Conservation (phyloP, 2,888 invertebrate species). For the Mechanitis messenoides region DNA sequence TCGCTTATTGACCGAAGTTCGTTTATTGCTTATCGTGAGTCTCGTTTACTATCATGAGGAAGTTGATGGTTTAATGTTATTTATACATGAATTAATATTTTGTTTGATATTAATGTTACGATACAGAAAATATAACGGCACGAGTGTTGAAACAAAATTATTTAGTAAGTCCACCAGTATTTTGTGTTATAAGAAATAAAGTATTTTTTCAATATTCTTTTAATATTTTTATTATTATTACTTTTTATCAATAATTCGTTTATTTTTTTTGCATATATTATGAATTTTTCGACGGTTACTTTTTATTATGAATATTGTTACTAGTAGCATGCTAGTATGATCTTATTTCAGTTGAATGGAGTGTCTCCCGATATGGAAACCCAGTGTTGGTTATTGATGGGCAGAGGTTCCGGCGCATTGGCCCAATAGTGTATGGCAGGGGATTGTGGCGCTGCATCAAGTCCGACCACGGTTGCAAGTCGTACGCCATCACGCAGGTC, state of each 20-base stretch:
- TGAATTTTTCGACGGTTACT: too few species aligned
- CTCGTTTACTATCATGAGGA: too few species aligned
- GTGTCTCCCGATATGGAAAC: constrained; percentile 55
- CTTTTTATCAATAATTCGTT: constrained; percentile 2
- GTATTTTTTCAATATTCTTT: constrained; percentile 26
- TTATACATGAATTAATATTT: background rate
- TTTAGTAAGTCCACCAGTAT: constrained; percentile 12
- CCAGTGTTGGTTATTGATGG: constrained; percentile 57
- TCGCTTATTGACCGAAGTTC: too few species aligned
- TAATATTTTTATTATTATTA: constrained; percentile 11
- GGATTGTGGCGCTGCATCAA: constrained; percentile 61
- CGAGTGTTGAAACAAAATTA: constrained; percentile 4
- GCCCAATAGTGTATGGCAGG: constrained; percentile 32
- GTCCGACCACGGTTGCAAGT: constrained; percentile 58
- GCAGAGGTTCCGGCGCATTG: constrained; percentile 49
- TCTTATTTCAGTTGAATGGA: constrained; percentile 58
- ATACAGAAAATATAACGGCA: constrained; percentile 7
- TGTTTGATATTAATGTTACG: background rate
- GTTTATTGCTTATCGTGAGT: too few species aligned
- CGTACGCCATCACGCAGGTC: constrained; percentile 47
- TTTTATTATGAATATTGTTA: background rate
- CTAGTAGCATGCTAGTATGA: constrained; percentile 33
- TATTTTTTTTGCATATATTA: background rate
- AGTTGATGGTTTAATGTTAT: too few species aligned
- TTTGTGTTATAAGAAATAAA: constrained; percentile 28